Conservation (phyloP, 2,113 vertebrate species). For the Oncorhynchus keta region DNA sequence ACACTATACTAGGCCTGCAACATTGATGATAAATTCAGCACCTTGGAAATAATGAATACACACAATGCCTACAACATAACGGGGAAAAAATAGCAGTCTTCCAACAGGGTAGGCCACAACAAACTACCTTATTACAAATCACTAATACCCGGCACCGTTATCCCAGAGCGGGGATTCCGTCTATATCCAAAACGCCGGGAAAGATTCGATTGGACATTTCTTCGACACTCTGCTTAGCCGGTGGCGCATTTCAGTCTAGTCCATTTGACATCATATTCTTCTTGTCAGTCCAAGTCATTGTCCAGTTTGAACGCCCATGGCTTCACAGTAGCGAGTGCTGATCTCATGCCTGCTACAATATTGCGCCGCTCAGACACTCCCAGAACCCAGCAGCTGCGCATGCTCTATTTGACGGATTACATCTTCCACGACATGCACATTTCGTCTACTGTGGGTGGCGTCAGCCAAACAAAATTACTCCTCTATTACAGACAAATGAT, state of each 20-base stretch:
- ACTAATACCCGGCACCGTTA: constrained; percentile 45
- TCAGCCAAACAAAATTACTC: too few relatives aligned
- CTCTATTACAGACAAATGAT: too few relatives aligned
- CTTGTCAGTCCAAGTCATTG: constrained; percentile 29
- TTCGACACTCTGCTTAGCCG: background rate
- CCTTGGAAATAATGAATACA: background rate
- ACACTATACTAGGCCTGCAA: background rate
- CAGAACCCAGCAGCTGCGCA: constrained; percentile 62
- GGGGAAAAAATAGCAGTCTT: background rate
- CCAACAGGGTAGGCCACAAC: constrained; percentile 19
- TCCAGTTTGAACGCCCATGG: constrained; percentile 41
- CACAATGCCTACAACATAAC: background rate
- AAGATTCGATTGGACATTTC: constrained; percentile 7
- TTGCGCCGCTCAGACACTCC: constrained; percentile 70
- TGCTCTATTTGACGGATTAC: constrained; percentile 47
- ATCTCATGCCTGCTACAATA: constrained; percentile 40
- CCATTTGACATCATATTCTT: constrained; percentile 17
- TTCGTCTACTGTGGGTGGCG: too few relatives aligned
- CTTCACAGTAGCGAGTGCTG: constrained; percentile 19
- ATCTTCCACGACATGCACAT: background rate
- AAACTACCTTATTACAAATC: constrained; percentile 29
- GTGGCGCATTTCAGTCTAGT: constrained; percentile 5
- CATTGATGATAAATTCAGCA: background rate
- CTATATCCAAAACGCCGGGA: constrained; percentile 34
- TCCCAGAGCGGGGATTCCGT: constrained; percentile 59